Percentiles rank a stretch among this genome's conserved stretches.
These are phyloP conservation scores for Eremophila alpestris DNA, from an alignment of 2,797 vertebrate genomes.

Conservation along the genomic window DNA sequence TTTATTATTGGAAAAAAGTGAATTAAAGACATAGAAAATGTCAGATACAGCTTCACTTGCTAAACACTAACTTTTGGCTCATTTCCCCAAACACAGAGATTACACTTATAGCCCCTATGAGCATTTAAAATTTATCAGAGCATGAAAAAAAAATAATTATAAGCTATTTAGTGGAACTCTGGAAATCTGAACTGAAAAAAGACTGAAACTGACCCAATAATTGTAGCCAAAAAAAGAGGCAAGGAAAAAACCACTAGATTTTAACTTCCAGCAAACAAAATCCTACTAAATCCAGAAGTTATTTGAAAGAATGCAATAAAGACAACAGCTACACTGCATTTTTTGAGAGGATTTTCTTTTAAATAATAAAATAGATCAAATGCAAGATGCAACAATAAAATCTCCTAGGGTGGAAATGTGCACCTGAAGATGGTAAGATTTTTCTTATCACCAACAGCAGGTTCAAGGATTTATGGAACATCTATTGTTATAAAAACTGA, in stretches of 20 bases:
- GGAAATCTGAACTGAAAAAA: not conserved
- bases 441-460: not conserved
- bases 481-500: not conserved
- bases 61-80: not conserved
- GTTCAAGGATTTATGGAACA: not conserved
- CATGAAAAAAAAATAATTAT: not conserved
- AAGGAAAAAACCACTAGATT: not conserved
- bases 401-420: not conserved
- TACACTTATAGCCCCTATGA: not conserved
- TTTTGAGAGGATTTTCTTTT: not conserved
- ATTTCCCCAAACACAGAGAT: not conserved
- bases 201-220: not conserved
- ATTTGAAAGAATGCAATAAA: not conserved
- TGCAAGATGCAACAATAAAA: not conserved
- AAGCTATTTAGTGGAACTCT: not conserved
- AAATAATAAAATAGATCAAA: not conserved
- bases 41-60: not conserved
- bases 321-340: not conserved
- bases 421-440: not conserved
- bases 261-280: not conserved
- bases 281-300: not conserved
- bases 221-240: not conserved
- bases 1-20: not conserved
- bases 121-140: slow-evolving; percentile 15
- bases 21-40: not conserved